A percentile compares a stretch with the other conserved stretches of the same genome.
Evolutionary conservation across 30 jellyfish, hydroid and myxozoan species (phyloP).

Genomic region (Haliclystus octoradiatus): DNA sequence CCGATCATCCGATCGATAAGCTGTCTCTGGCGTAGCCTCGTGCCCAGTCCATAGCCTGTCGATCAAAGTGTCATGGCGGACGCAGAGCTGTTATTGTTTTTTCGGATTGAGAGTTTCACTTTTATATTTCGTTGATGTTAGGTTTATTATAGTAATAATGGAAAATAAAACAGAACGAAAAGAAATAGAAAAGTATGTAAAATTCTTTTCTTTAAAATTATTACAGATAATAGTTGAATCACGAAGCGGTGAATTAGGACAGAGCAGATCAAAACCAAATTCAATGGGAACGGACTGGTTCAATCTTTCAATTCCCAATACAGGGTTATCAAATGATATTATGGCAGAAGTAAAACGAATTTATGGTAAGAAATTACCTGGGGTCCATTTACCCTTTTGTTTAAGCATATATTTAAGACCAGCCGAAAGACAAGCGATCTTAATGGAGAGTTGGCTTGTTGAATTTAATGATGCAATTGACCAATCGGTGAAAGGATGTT

Average conservation of each 20-base stretch:
- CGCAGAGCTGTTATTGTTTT: too few relatives aligned
- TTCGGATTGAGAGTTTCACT: too few relatives aligned
- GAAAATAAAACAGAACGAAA: too few relatives aligned
- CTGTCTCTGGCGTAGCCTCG: too few relatives aligned
- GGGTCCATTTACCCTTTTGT: constrained; percentile 47
- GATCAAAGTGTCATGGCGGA: too few relatives aligned
- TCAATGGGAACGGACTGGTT: constrained; percentile 96
- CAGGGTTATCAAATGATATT: constrained; percentile 23
- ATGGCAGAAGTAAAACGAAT: constrained; percentile 45
- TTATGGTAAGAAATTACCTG: constrained; percentile 48
- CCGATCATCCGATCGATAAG: too few relatives aligned
- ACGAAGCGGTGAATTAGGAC: constrained; percentile 63
- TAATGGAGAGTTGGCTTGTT: constrained; percentile 80
- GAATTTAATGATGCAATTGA: constrained; percentile 23
- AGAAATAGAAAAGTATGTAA: constrained; percentile 75
- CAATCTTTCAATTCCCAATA: constrained; percentile 66
- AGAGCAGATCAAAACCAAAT: constrained; percentile 57
- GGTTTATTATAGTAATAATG: too few relatives aligned
- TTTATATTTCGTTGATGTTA: too few relatives aligned
- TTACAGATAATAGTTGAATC: constrained; percentile 65
- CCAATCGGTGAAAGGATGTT: constrained; percentile 27
- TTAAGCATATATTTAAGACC: constrained; percentile 49
- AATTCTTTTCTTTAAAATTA: constrained; percentile 62
- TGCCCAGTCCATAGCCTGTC: too few relatives aligned
- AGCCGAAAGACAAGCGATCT: constrained; percentile 64